Evolutionary conservation across 2,113 vertebrate genomes (phyloP).

Genomic region (Peromyscus maniculatus): DNA sequence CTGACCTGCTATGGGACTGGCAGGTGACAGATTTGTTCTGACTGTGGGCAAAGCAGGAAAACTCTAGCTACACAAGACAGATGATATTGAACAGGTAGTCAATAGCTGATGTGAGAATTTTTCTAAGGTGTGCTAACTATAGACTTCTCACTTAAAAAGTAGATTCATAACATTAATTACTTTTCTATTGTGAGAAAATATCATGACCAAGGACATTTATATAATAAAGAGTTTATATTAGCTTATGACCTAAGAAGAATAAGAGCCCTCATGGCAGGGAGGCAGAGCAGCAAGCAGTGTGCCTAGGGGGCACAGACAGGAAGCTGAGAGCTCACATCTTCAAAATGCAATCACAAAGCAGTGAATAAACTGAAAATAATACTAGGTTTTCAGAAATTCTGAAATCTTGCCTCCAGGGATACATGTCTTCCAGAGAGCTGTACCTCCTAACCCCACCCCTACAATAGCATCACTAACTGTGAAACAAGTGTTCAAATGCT

Average conservation of each 20-base stretch:
- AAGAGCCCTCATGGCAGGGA: neutral
- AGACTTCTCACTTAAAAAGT: neutral
- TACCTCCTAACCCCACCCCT: neutral
- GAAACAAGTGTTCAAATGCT: neutral
- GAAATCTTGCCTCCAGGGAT: neutral
- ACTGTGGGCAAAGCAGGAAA: too few relatives aligned
- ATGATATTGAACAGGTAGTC: neutral
- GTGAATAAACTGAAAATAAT: neutral
- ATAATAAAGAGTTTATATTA: neutral
- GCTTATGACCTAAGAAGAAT: neutral
- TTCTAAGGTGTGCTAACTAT: neutral
- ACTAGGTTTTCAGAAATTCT: neutral
- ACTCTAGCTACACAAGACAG: neutral
- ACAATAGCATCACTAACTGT: neutral
- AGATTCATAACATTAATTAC: neutral
- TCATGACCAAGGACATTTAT: neutral
- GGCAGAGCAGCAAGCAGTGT: too few relatives aligned
- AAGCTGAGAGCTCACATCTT: neutral
- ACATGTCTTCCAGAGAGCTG: neutral
- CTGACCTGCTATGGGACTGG: too few relatives aligned
- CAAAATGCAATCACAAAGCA: neutral
- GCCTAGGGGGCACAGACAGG: neutral
- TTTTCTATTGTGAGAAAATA: neutral
- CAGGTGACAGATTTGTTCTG: too few relatives aligned
- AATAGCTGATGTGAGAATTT: neutral